Percentiles rank a stretch among this genome's conserved stretches.
Conservation (phyloP, 2,113 vertebrate genomes). For the Numida meleagris region DNA sequence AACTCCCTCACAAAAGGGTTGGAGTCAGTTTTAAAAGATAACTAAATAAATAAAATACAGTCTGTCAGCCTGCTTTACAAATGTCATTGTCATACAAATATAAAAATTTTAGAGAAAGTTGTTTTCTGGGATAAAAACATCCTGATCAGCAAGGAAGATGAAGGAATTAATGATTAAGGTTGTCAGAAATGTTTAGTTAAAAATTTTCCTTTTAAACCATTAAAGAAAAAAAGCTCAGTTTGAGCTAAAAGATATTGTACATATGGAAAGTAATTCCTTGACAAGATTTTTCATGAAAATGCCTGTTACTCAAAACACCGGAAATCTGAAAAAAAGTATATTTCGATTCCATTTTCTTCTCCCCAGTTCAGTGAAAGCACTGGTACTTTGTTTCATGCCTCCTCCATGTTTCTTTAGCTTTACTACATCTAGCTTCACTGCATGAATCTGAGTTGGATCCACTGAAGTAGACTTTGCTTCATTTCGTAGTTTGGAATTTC, state of each 20-base stretch:
- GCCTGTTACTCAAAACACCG: not conserved
- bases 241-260: not conserved
- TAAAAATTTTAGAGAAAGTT: not conserved
- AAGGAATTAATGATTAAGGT: not conserved
- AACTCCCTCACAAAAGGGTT: not conserved
- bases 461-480: not conserved
- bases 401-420: not conserved
- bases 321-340: not conserved
- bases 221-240: not conserved
- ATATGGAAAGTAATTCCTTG: not conserved
- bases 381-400: not conserved
- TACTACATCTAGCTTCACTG: not conserved
- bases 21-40: not conserved
- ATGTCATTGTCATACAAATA: not conserved
- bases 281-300: not conserved
- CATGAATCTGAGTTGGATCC: not conserved
- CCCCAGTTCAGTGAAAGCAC: not conserved
- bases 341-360: not conserved
- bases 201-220: not conserved
- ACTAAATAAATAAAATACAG: not conserved
- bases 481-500: not conserved
- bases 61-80: not conserved
- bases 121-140: not conserved
- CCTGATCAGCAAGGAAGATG: not conserved
- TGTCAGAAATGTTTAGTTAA: not conserved